phyloP scores from a whole-genome alignment of 2,888 invertebrate genomes.

The Zhuqinia jingwanae region DNA sequence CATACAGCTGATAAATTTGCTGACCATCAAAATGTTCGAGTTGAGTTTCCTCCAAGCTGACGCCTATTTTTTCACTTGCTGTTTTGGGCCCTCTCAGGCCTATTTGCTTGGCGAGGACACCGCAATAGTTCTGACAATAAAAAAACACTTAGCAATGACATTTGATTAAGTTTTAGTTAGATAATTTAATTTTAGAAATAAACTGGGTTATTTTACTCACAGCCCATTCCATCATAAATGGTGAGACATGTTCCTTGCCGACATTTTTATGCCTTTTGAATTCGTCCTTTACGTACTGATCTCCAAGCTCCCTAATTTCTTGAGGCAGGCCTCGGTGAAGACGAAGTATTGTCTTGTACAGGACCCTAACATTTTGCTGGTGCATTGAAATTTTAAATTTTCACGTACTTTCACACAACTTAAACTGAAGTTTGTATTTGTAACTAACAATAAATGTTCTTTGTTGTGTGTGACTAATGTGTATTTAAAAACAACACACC shows the following conservation, averaged over 20 bases:
- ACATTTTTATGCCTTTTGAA: conserved; percentile 92
- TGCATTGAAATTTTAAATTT: conserved; percentile 81
- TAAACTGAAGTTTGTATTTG: no score
- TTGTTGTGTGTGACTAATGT: no score
- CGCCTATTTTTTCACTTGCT: conserved; percentile 84
- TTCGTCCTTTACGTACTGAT: conserved; percentile 90
- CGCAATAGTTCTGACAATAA: conserved; percentile 87
- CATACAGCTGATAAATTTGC: conserved; percentile 92
- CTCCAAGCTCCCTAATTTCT: conserved; percentile 87
- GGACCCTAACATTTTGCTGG: conserved; percentile 85
- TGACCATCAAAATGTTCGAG: conserved; percentile 89
- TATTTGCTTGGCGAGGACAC: conserved; percentile 88
- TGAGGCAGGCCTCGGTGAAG: conserved; percentile 89
- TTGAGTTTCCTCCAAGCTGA: conserved; percentile 84
- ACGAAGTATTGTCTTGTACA: conserved; percentile 90
- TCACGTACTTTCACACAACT: no score
- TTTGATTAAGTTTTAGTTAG: no score
- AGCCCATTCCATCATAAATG: conserved; percentile 95
- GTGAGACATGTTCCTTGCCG: conserved; percentile 85
- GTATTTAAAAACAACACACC: no score
- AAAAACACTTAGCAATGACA: no score
- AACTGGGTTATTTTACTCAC: conserved; percentile 83
- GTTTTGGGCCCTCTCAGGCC: conserved; percentile 85
- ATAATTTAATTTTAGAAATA: no score
- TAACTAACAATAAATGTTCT: no score